phyloP scores from a whole-genome alignment of 2,888 invertebrate species.

The Diloba caeruleocephala region DNA sequence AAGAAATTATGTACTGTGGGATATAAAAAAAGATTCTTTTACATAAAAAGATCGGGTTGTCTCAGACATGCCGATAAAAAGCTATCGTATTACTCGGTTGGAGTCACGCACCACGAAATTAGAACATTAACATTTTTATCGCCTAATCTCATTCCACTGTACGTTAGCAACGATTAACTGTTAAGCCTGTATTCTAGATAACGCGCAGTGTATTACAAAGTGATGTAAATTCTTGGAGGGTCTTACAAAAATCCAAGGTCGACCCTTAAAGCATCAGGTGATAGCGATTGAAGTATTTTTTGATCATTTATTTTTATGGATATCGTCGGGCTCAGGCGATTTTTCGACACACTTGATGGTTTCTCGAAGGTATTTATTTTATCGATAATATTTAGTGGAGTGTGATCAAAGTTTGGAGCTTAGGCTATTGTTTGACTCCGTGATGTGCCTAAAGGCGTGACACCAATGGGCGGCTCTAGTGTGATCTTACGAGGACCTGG shows the following conservation, averaged over 20 bases:
- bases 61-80: constrained; percentile 50
- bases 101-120: constrained; percentile 28
- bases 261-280: constrained; percentile 40
- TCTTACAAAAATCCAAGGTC: constrained; percentile 4
- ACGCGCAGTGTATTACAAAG: constrained; percentile 23
- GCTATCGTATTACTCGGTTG: constrained; percentile 55
- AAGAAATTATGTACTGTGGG: constrained; percentile 51
- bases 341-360: constrained; percentile 40
- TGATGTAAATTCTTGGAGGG: constrained; percentile 5
- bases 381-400: constrained; percentile 35
- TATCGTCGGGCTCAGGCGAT: constrained; percentile 35
- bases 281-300: constrained; percentile 39
- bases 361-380: constrained; percentile 35
- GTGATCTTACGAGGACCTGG: too few relatives aligned
- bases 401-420: constrained; percentile 30
- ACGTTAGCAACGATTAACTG: not conserved
- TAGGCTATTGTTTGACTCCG: constrained; percentile 12
- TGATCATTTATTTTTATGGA: constrained; percentile 55
- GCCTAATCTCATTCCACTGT: constrained; percentile 23
- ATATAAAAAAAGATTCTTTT: constrained; percentile 50
- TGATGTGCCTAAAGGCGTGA: not conserved
- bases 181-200: not conserved
- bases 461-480: too few relatives aligned
- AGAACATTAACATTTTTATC: constrained; percentile 13
- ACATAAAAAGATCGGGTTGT: constrained; percentile 52